phyloP scores from a whole-genome alignment of 2,888 invertebrate species.

The Lepidonotus clava region DNA sequence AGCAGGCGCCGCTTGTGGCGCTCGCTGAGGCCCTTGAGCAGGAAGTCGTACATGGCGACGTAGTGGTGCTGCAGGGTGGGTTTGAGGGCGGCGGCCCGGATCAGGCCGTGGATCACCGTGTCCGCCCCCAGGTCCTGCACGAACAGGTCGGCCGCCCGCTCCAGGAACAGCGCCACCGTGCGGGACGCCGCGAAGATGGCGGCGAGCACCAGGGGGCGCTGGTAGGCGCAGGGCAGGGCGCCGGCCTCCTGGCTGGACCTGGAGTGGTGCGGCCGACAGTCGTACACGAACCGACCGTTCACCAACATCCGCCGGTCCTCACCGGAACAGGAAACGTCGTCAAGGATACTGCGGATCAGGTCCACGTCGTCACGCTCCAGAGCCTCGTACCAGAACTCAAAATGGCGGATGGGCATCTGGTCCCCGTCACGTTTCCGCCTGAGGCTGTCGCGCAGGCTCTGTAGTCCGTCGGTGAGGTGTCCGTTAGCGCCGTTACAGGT shows the following conservation, averaged over 20 bases:
- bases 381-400: slow-evolving; percentile 53
- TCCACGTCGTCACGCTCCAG: slow-evolving; percentile 48
- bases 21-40: neutral
- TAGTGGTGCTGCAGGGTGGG: neutral
- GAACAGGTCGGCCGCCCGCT: slow-evolving; percentile 35
- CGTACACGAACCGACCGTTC: slow-evolving; percentile 51
- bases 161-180: slow-evolving; percentile 22
- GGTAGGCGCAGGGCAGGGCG: slow-evolving; percentile 27
- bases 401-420: slow-evolving; percentile 51
- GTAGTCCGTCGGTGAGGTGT: neutral
- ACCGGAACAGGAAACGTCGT: neutral
- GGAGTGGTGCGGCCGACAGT: slow-evolving; percentile 12
- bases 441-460: neutral
- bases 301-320: slow-evolving; percentile 36
- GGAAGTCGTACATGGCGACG: slow-evolving; percentile 43
- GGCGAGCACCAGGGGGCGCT: slow-evolving; percentile 53
- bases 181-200: slow-evolving; percentile 8
- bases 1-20: slow-evolving; percentile 29
- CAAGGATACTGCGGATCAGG: neutral
- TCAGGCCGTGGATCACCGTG: slow-evolving; percentile 51
- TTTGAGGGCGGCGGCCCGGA: slow-evolving; percentile 46
- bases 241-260: neutral
- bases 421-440: slow-evolving; percentile 33
- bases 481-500: too few species aligned
- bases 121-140: slow-evolving; percentile 50